These are phyloP conservation scores for Eudyptes chrysolophus DNA, from an alignment of 2,113 vertebrate genomes.

Conservation along the genomic window DNA sequence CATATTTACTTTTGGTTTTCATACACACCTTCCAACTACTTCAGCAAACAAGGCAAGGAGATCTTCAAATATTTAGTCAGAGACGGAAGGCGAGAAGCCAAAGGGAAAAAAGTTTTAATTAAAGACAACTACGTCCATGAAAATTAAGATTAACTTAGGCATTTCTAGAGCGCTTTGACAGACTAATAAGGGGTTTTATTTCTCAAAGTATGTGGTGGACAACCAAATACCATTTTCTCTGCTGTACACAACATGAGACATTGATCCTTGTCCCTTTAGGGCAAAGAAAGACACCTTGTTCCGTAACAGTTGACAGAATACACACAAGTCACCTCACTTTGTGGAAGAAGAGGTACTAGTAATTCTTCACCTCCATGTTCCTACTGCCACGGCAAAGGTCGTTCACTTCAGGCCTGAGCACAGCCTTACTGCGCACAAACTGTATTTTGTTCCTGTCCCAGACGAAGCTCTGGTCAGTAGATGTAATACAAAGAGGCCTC, in stretches of 20 bases:
- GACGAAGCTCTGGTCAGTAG: background rate
- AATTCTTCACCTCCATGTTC: background rate
- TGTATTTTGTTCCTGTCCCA: background rate
- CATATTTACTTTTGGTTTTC: background rate
- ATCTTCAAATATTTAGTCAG: background rate
- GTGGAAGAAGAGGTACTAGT: background rate
- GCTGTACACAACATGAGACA: background rate
- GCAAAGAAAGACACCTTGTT: background rate
- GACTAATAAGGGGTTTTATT: background rate
- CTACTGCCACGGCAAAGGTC: background rate
- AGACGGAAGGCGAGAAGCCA: background rate
- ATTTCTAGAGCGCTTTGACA: constrained; percentile 25
- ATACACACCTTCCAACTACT: background rate
- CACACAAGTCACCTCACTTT: background rate
- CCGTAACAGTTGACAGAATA: accelerated
- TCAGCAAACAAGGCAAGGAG: background rate
- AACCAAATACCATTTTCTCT: background rate
- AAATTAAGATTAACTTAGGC: constrained; percentile 2
- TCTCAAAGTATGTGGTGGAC: background rate
- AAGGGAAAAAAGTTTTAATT: constrained; percentile 49
- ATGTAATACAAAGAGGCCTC: background rate
- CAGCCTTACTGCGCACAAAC: background rate
- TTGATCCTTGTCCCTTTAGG: background rate
- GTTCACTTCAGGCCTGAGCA: background rate
- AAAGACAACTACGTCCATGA: constrained; percentile 29